Evolutionary conservation across 2,113 vertebrate species (phyloP).

Genomic region (cattle (Bos taurus)): ARS-UCD2.0 NC_037328.1:147762001-147762500

Average conservation of each 20-base stretch:
- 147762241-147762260: background rate
- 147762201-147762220: background rate
- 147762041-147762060: background rate
- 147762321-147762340: background rate
- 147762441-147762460: background rate
- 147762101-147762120: accelerated
- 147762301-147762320: background rate
- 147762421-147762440: background rate
- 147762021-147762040: background rate
- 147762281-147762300: background rate
- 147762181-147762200: background rate
- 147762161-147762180: background rate
- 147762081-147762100: background rate
- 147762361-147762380: background rate
- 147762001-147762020: background rate
- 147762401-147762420: background rate
- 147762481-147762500: background rate
- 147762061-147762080: background rate
- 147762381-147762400: background rate
- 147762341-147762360: background rate
- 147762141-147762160: background rate
- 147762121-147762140: background rate
- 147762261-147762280: background rate
- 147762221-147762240: background rate
- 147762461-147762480: background rate